These are phyloP conservation scores for Buphagus erythrorhynchus DNA, from an alignment of 2,797 vertebrate species.

Conservation along the genomic window DNA sequence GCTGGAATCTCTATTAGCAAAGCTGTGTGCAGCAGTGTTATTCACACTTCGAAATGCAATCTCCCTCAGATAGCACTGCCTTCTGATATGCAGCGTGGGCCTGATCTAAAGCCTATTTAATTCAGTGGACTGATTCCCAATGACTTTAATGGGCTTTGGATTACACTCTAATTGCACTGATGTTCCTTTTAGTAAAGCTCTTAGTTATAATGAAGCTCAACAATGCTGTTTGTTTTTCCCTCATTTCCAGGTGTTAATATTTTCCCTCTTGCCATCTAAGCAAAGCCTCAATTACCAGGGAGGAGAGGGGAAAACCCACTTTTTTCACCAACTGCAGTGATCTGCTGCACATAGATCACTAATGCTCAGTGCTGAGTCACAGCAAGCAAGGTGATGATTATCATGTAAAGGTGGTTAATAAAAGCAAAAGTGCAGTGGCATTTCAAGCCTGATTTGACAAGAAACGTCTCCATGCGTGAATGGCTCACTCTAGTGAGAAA, in stretches of 20 bases:
- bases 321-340: neutral
- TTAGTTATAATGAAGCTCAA: constrained; percentile 17
- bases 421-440: constrained; percentile 52
- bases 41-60: neutral
- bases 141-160: constrained; percentile 60
- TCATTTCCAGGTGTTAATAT: constrained; percentile 20
- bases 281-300: constrained; percentile 1
- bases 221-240: constrained; percentile 33
- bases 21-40: constrained; percentile 18
- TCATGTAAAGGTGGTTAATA: constrained; percentile 29
- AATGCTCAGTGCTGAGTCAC: constrained; percentile 38
- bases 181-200: constrained; percentile 49
- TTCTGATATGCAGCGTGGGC: neutral
- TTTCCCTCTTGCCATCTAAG: neutral
- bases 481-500: constrained; percentile 25
- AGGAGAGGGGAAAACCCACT: constrained; percentile 2
- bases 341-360: constrained; percentile 13
- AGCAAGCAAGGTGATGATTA: constrained; percentile 29
- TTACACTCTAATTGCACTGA: constrained; percentile 49
- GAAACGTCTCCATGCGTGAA: constrained; percentile 26
- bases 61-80: neutral
- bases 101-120: constrained; percentile 46
- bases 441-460: constrained; percentile 67
- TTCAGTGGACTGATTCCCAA: constrained; percentile 40
- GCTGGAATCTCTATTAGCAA: constrained; percentile 36